A percentile compares a stretch with the other conserved stretches of the same genome.
phyloP scores from a whole-genome alignment of 2,113 vertebrate genomes.

The Nyctibius bracteatus region DNA sequence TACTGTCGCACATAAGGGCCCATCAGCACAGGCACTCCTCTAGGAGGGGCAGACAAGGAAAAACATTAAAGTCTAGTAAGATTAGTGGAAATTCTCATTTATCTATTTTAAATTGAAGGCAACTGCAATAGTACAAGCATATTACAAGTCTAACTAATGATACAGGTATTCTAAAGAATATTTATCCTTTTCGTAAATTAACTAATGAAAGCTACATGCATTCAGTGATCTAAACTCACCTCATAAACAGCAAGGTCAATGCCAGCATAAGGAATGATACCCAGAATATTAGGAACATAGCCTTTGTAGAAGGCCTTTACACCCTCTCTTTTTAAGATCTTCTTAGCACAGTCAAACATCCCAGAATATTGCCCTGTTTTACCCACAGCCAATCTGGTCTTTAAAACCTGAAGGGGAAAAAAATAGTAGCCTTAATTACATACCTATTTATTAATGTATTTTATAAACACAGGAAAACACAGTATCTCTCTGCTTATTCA shows the following conservation, averaged over 20 bases:
- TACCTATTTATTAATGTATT: neutral
- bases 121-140: neutral
- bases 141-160: neutral
- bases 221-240: slow-evolving; percentile 71
- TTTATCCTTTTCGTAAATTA: neutral
- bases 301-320: slow-evolving; percentile 91
- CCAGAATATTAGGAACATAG: slow-evolving; percentile 89
- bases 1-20: neutral
- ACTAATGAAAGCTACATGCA: neutral
- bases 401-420: slow-evolving; percentile 81
- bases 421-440: neutral
- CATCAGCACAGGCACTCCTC: neutral
- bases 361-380: slow-evolving; percentile 93
- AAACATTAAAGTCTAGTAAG: neutral
- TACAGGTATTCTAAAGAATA: neutral
- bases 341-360: slow-evolving; percentile 89
- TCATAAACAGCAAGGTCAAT: slow-evolving; percentile 95
- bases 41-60: neutral
- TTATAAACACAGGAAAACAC: neutral
- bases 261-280: slow-evolving; percentile 93
- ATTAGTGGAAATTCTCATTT: neutral
- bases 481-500: neutral
- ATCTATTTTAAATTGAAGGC: neutral
- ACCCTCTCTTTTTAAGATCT: slow-evolving; percentile 87
- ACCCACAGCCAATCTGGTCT: slow-evolving; percentile 90